These are phyloP conservation scores for Drosophila sturtevanti DNA, from an alignment of 1,140 invertebrate genomes.

Conservation along the genomic window DNA sequence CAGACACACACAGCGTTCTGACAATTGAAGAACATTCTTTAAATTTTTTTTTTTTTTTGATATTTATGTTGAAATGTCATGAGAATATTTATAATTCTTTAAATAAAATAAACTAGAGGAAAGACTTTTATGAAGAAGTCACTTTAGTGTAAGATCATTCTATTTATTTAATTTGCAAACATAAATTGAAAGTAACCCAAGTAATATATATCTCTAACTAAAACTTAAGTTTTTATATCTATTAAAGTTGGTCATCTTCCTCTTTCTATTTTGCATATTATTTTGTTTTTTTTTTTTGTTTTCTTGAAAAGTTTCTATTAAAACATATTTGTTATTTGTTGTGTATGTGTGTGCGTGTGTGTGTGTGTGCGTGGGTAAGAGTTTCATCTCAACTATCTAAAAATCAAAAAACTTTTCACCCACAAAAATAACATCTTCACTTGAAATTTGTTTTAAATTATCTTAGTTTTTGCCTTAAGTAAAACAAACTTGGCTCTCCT, in stretches of 20 bases:
- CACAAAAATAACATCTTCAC: conserved; percentile 9
- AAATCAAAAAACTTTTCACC: conserved; percentile 7
- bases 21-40: too few species aligned
- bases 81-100: too few species aligned
- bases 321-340: conserved; percentile 9
- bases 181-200: too few species aligned
- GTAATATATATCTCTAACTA: neutral
- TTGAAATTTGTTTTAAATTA: conserved; percentile 7
- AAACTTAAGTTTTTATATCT: neutral
- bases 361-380: neutral
- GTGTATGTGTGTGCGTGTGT: neutral
- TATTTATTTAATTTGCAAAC: too few species aligned
- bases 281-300: neutral
- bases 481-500: neutral
- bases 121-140: too few species aligned
- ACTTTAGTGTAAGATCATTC: too few species aligned
- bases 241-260: neutral
- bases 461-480: conserved; percentile 8
- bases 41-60: too few species aligned
- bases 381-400: conserved; percentile 7
- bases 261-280: neutral
- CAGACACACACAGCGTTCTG: too few species aligned
- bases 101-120: too few species aligned
- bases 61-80: too few species aligned
- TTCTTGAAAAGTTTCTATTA: neutral